Percentiles rank a stretch among this genome's conserved stretches.
Evolutionary conservation across 2,113 vertebrate species (phyloP).

Genomic region (Mormyrus iriodes): DNA sequence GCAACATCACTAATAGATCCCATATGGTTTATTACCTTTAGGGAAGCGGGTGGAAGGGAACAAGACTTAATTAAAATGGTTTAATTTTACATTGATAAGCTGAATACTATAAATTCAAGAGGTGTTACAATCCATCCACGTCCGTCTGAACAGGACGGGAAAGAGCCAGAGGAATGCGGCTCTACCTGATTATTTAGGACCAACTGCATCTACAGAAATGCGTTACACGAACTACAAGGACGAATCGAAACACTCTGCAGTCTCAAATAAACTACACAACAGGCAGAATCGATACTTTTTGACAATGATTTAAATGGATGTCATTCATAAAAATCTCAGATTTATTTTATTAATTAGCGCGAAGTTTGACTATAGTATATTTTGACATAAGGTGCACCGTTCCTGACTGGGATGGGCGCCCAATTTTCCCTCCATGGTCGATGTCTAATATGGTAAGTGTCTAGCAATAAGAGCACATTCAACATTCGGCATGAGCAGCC

Average conservation of each 20-base stretch:
- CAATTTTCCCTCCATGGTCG: constrained; percentile 60
- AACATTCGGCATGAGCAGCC: not conserved
- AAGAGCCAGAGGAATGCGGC: not conserved
- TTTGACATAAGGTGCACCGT: not conserved
- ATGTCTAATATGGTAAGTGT: not conserved
- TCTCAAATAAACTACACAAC: not conserved
- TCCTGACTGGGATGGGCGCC: constrained; percentile 45
- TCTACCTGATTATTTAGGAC: not conserved
- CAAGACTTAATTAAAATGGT: not conserved
- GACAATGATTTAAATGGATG: not conserved
- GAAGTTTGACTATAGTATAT: not conserved
- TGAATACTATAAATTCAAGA: not conserved
- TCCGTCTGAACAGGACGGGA: not conserved
- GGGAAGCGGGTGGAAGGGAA: not conserved
- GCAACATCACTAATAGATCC: not conserved
- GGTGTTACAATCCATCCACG: not conserved
- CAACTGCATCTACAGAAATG: not conserved
- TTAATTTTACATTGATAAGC: not conserved
- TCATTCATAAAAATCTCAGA: not conserved
- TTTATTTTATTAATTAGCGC: not conserved
- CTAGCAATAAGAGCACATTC: not conserved
- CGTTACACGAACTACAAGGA: not conserved
- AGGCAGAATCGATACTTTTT: not conserved
- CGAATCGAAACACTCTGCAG: not conserved
- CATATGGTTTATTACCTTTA: not conserved